phyloP scores from a whole-genome alignment of 1,140 invertebrate species.

The Drosophila truncata region DNA sequence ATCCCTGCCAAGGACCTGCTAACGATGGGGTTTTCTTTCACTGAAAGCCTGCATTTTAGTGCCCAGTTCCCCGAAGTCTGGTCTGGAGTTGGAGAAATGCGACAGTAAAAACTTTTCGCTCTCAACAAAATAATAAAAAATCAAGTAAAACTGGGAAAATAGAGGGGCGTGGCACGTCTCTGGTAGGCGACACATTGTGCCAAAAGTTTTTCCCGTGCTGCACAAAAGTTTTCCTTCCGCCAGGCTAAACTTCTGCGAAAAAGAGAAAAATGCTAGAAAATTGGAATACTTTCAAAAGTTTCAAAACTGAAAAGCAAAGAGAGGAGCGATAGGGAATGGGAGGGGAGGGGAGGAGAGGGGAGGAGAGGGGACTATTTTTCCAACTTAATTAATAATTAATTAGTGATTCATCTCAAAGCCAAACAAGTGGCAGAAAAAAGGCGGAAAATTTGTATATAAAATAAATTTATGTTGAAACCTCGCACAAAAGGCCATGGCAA shows the following conservation, averaged over 20 bases:
- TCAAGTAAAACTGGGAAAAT: not conserved
- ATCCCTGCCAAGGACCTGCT: conserved; percentile 48
- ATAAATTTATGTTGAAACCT: conserved; percentile 73
- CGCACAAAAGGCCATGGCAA: conserved; percentile 57
- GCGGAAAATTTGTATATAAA: conserved; percentile 57
- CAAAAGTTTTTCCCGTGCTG: conserved; percentile 55
- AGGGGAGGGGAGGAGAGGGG: not conserved
- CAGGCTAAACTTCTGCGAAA: conserved; percentile 45
- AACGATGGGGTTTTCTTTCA: conserved; percentile 37
- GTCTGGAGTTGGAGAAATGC: conserved; percentile 61
- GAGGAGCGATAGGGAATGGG: not conserved
- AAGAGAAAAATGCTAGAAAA: conserved; percentile 67
- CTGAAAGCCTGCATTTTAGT: conserved; percentile 66
- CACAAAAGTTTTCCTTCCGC: conserved; percentile 50
- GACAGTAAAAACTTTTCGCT: conserved; percentile 78
- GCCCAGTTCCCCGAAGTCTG: conserved; percentile 30
- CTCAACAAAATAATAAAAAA: not conserved
- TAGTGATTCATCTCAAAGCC: conserved; percentile 74
- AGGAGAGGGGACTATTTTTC: conserved; percentile 48
- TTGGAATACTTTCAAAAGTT: conserved; percentile 80
- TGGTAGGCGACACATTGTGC: conserved; percentile 71
- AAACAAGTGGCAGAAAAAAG: conserved; percentile 62
- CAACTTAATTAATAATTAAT: conserved; percentile 83
- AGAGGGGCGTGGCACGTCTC: conserved; percentile 29
- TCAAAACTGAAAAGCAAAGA: conserved; percentile 43